A percentile compares a stretch with the other conserved stretches of the same genome.
Evolutionary conservation across 2,113 vertebrate species (phyloP).

Genomic region (Henicopernis longicauda): DNA sequence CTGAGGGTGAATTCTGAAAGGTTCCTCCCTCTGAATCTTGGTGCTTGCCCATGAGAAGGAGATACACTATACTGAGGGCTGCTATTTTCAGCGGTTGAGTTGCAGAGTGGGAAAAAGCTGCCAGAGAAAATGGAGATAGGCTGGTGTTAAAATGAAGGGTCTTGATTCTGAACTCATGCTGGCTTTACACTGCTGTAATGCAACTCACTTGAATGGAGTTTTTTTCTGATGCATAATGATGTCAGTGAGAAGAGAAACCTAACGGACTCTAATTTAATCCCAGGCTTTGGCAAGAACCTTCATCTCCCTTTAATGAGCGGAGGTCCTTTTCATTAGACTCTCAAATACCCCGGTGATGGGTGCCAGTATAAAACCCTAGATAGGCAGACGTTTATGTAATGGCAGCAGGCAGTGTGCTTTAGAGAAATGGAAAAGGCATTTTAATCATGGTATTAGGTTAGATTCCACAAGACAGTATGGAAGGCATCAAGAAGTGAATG

Average conservation of each 20-base stretch:
- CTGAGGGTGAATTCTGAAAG: not conserved
- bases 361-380: conserved; percentile 26
- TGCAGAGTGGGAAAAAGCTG: not conserved
- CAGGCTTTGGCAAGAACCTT: conserved; percentile 29
- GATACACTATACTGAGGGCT: not conserved
- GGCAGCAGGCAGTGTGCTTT: conserved; percentile 27
- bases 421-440: conserved; percentile 56
- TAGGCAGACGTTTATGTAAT: conserved; percentile 56
- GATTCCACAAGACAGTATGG: conserved; percentile 61
- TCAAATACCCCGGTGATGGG: not conserved
- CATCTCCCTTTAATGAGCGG: conserved; percentile 13
- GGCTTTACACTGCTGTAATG: not conserved
- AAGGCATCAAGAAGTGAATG: conserved; percentile 59
- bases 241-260: conserved; percentile 9
- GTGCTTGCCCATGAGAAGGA: not conserved
- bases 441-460: conserved; percentile 54
- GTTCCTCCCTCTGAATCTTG: not conserved
- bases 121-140: not conserved
- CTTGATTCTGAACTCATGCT: not conserved
- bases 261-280: conserved; percentile 16
- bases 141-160: not conserved
- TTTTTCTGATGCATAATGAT: not conserved
- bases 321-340: conserved; percentile 26
- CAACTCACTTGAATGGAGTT: not conserved
- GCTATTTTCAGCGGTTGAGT: not conserved